Percentiles rank a stretch among this genome's conserved stretches.
Conservation (phyloP, 2,888 invertebrate species). For the Tryphoninae sp. region DNA sequence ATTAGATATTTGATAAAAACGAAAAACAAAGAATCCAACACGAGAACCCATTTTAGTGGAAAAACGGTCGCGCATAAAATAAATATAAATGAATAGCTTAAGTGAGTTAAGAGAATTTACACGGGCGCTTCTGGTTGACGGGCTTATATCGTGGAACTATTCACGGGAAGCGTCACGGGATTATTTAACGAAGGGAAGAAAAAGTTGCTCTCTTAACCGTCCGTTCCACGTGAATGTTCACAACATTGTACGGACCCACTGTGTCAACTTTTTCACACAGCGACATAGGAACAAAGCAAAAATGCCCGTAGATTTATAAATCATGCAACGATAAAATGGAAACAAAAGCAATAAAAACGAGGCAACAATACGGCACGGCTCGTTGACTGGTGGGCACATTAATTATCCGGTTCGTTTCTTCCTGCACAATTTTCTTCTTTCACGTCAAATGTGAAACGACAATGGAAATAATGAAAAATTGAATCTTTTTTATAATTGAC, state of each 20-base stretch:
- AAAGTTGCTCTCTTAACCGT: constrained; percentile 8
- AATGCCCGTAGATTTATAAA: too few species aligned
- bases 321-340: too few species aligned
- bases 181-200: constrained; percentile 13
- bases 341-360: too few species aligned
- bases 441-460: too few species aligned
- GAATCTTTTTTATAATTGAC: too few species aligned
- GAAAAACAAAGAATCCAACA: not conserved
- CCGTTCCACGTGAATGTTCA: not conserved
- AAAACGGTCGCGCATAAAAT: not conserved
- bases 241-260: not conserved
- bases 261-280: not conserved
- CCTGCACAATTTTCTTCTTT: too few species aligned
- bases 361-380: too few species aligned
- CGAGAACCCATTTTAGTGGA: not conserved
- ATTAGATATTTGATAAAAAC: not conserved
- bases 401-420: too few species aligned
- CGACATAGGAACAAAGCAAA: too few species aligned
- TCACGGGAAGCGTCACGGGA: not conserved
- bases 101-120: not conserved
- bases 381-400: too few species aligned
- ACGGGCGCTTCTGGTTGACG: constrained; percentile 1
- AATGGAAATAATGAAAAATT: too few species aligned
- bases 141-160: not conserved
- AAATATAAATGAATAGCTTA: constrained; percentile 6